phyloP scores from a whole-genome alignment of 2,888 invertebrate species.

The Cantharis lateralis region DNA sequence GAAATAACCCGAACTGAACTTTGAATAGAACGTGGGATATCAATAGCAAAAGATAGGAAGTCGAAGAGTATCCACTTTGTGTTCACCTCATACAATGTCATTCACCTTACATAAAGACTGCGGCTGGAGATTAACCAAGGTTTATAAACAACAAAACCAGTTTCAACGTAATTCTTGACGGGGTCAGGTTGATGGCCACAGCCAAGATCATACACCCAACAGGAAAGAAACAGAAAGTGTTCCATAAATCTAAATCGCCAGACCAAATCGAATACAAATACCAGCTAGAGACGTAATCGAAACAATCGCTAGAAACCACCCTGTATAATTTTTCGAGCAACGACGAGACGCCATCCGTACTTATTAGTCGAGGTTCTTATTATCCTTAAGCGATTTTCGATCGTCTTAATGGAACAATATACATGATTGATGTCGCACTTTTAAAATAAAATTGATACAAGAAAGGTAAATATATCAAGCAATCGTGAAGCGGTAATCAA shows the following conservation, averaged over 20 bases:
- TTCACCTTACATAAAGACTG: constrained; percentile 26
- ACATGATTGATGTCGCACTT: background rate
- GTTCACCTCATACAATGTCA: constrained; percentile 6
- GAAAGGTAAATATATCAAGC: background rate
- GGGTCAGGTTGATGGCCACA: constrained; percentile 44
- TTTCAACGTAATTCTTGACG: constrained; percentile 35
- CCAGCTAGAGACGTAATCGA: background rate
- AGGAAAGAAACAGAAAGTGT: constrained; percentile 32
- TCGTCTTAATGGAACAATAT: background rate
- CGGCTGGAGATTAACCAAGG: constrained; percentile 27
- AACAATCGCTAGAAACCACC: background rate
- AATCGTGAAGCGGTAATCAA: constrained; percentile 7
- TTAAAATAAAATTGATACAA: background rate
- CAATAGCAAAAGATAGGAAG: background rate
- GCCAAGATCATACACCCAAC: constrained; percentile 33
- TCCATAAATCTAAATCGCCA: constrained; percentile 25
- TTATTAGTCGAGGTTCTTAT: background rate
- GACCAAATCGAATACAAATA: constrained; percentile 12
- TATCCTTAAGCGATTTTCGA: background rate
- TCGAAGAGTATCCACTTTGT: background rate
- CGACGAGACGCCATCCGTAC: background rate
- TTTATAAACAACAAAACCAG: constrained; percentile 38
- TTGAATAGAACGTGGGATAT: background rate
- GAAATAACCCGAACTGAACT: background rate
- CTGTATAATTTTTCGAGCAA: background rate